phyloP scores from a whole-genome alignment of 2,888 invertebrate species.

The Phaedon cochleariae region DNA sequence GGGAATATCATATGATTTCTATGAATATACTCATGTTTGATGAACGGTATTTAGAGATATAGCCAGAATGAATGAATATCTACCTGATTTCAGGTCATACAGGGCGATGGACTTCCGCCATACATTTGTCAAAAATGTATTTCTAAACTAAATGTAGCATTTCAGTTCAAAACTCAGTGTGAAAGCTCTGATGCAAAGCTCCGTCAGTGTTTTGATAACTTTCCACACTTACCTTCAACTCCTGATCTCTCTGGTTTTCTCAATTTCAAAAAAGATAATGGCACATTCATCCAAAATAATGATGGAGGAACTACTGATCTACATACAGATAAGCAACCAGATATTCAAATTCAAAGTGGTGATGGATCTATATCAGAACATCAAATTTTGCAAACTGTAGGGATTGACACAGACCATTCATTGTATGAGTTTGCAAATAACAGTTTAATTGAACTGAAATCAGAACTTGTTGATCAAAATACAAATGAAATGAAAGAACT shows the following conservation, averaged over 20 bases:
- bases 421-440: slow-evolving; percentile 47
- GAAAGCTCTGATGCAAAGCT: slow-evolving; percentile 60
- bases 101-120: slow-evolving; percentile 60
- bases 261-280: slow-evolving; percentile 53
- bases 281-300: slow-evolving; percentile 26
- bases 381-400: slow-evolving; percentile 45
- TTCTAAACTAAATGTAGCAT: slow-evolving; percentile 59
- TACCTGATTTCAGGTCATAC: slow-evolving; percentile 54
- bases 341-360: slow-evolving; percentile 22
- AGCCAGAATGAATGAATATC: too few relatives aligned
- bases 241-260: slow-evolving; percentile 55
- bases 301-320: slow-evolving; percentile 28
- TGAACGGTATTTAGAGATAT: too few relatives aligned
- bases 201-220: slow-evolving; percentile 56
- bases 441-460: slow-evolving; percentile 49
- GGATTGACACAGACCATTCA: slow-evolving; percentile 43
- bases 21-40: neutral
- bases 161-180: slow-evolving; percentile 61
- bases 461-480: slow-evolving; percentile 52
- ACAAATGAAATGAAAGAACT: slow-evolving; percentile 31
- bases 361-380: slow-evolving; percentile 27
- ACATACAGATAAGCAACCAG: slow-evolving; percentile 18
- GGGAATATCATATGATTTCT: neutral
- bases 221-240: slow-evolving; percentile 50
- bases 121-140: slow-evolving; percentile 61